Evolutionary conservation across 1,140 invertebrate species (phyloP), one percentile per base, ranked within the genome.

Genomic region (Parapsyche elsis): DNA sequence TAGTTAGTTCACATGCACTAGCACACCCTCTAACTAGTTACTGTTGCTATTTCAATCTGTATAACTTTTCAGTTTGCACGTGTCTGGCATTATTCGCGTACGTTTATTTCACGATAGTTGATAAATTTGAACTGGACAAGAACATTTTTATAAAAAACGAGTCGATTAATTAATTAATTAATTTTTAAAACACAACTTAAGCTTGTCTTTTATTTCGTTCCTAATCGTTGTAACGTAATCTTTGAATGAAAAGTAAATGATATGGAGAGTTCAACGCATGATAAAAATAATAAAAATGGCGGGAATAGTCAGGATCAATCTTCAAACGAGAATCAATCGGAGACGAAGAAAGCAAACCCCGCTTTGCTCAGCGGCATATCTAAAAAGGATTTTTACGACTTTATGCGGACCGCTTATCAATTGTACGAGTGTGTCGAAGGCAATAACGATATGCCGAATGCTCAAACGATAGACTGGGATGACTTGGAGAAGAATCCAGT

Each of bases 341-440:
- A 77, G 5, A 16, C 10, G 1, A 77, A 77, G 19, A 77, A 77
- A 44, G 0, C 30, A 0, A 64, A 77, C 23, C 9, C 21, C 0
- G 23, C 23, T 12, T 14, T 77, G 12, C 57, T 77, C 5, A 44
- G 57, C 59, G 88, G 92, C 77, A 91, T 93, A 79, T 91, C 92
- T 0, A 90, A 93, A 21, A 91, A 91, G 86, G 90, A 92, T 83
- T 94, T 94, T 86, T 91, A 94, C 80, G 92, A 93, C 84, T 93
- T 94, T 85, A 91, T 94, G 89, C 90, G 91, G 85, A 92, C 91
- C 9, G 92, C 92, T 0, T 94, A 94, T 87, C 92, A 93, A 87
- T 88, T 91, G 0, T 90, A 92, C 78, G 91, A 92, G 59, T 91
- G 90, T 84, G 88, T 92, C 59, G 92, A 93, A 86, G 90, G 88